Conservation (phyloP, 2,888 invertebrate genomes). For the Sylvicola fuscatus region DNA sequence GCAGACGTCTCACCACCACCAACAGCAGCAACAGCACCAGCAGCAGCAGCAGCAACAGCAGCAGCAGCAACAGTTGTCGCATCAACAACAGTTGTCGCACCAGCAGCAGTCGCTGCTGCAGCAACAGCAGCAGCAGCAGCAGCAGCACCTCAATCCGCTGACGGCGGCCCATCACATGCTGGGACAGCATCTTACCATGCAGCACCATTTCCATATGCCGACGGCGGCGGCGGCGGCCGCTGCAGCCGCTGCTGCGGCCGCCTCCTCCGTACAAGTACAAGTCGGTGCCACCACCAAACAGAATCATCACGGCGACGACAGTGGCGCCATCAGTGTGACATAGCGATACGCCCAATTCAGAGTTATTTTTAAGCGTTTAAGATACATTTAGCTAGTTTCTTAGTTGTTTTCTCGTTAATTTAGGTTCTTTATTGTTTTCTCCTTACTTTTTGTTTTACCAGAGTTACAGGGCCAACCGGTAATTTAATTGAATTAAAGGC, state of each 20-base stretch:
- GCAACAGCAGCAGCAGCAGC: slow-evolving; percentile 9
- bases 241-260: background rate
- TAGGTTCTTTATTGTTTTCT: too few species aligned
- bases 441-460: too few species aligned
- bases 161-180: slow-evolving; percentile 1
- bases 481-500: too few species aligned
- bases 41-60: slow-evolving; percentile 9
- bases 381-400: too few species aligned
- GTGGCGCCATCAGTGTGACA: slow-evolving; percentile 4
- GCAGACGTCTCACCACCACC: background rate
- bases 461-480: too few species aligned
- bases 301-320: slow-evolving; percentile 1
- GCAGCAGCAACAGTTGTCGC: slow-evolving; percentile 6
- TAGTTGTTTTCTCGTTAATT: too few species aligned
- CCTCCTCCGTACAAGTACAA: background rate
- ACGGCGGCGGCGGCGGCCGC: slow-evolving; percentile 5
- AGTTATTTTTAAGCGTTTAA: too few species aligned
- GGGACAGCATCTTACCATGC: slow-evolving; percentile 6
- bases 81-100: slow-evolving; percentile 6
- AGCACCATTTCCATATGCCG: slow-evolving; percentile 8
- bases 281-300: background rate
- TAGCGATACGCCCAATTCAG: slow-evolving; percentile 3
- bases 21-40: slow-evolving; percentile 4
- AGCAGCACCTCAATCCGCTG: slow-evolving; percentile 2
- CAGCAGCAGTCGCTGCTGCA: slow-evolving; percentile 1